Conservation (phyloP, 2,113 vertebrate species). For the Syngnathus scovelli region DNA sequence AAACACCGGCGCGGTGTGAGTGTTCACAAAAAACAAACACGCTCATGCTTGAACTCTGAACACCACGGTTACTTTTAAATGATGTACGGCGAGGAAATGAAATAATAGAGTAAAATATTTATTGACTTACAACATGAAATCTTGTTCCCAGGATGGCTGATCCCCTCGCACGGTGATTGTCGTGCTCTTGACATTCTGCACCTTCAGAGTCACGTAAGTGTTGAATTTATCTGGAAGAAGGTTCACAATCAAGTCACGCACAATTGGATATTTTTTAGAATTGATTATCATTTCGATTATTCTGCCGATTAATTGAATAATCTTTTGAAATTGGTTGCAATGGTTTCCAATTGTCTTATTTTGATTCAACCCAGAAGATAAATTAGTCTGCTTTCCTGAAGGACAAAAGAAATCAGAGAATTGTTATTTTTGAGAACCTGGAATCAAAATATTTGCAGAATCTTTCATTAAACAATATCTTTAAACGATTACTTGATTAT, state of each 20-base stretch:
- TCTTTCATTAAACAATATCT: too few relatives aligned
- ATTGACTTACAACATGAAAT: conserved; percentile 77
- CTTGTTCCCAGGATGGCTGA: conserved; percentile 76
- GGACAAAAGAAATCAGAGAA: neutral
- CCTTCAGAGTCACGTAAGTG: conserved; percentile 74
- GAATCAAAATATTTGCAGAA: too few relatives aligned
- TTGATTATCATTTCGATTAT: too few relatives aligned
- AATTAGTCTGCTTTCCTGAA: too few relatives aligned
- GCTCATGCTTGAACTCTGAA: conserved; percentile 20
- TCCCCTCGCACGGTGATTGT: conserved; percentile 74
- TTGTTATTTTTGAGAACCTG: too few relatives aligned
- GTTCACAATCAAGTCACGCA: neutral
- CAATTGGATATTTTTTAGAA: too few relatives aligned
- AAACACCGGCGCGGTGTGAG: conserved; percentile 52
- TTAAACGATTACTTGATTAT: too few relatives aligned
- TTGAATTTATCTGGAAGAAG: conserved; percentile 72
- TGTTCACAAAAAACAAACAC: conserved; percentile 63
- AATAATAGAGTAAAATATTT: conserved; percentile 25
- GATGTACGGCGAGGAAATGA: conserved; percentile 43
- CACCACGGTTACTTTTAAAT: conserved; percentile 52
- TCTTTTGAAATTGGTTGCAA: too few relatives aligned
- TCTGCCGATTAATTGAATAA: too few relatives aligned
- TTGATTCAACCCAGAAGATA: too few relatives aligned
- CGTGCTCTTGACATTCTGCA: conserved; percentile 78
- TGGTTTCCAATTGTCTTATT: too few relatives aligned